Percentiles rank a stretch among this genome's conserved stretches.
phyloP scores from a whole-genome alignment of 2,888 invertebrate genomes.

The Epirrhoe tristata region DNA sequence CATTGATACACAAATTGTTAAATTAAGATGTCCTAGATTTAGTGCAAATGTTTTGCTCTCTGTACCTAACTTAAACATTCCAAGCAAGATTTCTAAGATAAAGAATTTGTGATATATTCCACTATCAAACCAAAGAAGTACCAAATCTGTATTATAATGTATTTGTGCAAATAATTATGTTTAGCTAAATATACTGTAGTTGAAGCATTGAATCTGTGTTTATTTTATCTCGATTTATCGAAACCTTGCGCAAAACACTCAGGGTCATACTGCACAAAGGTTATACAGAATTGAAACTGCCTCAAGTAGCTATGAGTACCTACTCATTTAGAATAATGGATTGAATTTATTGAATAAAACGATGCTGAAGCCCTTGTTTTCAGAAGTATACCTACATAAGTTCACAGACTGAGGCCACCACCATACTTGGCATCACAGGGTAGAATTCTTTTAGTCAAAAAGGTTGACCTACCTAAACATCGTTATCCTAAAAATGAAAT shows the following conservation, averaged over 20 bases:
- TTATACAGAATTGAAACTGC: background rate
- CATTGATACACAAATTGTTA: conserved; percentile 31
- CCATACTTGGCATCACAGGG: too few species aligned
- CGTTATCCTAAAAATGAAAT: too few species aligned
- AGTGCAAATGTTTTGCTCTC: conserved; percentile 31
- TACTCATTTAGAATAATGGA: too few species aligned
- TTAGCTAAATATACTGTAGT: conserved; percentile 61
- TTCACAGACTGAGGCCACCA: too few species aligned
- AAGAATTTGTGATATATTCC: conserved; percentile 47
- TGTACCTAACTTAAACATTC: conserved; percentile 48
- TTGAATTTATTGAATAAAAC: too few species aligned
- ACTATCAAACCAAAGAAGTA: conserved; percentile 50
- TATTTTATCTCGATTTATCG: conserved; percentile 39
- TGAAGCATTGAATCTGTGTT: conserved; percentile 54
- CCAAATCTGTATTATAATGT: conserved; percentile 49
- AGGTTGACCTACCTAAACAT: too few species aligned
- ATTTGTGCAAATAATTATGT: conserved; percentile 45
- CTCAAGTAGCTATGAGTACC: too few species aligned
- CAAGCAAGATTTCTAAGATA: conserved; percentile 48
- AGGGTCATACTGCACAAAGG: background rate
- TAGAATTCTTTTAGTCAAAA: too few species aligned
- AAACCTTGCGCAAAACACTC: conserved; percentile 6
- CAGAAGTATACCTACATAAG: too few species aligned
- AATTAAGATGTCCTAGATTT: conserved; percentile 10
- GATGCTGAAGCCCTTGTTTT: too few species aligned